Conservation (phyloP, 2,797 vertebrate genomes). For the Galago senegalensis region DNA sequence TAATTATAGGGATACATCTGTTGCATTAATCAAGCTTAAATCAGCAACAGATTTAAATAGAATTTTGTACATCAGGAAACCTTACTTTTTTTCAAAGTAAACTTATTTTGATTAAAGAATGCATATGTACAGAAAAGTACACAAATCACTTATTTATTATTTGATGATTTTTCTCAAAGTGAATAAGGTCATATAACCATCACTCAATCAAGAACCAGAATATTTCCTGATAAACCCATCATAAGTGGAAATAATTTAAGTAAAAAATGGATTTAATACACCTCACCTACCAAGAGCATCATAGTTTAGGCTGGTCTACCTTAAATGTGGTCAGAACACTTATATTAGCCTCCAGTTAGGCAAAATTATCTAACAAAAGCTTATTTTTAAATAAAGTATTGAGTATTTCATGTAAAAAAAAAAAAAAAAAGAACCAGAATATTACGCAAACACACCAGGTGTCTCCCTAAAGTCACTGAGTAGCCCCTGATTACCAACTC, state of each 20-base stretch:
- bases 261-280: neutral
- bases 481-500: no score
- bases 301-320: neutral
- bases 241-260: neutral
- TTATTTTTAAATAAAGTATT: neutral
- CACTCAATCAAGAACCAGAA: neutral
- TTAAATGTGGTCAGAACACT: neutral
- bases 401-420: neutral
- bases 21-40: constrained; percentile 80
- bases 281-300: neutral
- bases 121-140: neutral
- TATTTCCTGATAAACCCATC: neutral
- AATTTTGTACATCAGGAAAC: neutral
- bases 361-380: neutral
- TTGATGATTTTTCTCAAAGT: constrained; percentile 34
- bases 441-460: neutral
- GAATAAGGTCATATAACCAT: neutral
- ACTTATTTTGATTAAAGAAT: neutral
- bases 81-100: constrained; percentile 12
- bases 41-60: constrained; percentile 71
- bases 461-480: neutral
- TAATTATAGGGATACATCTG: constrained; percentile 75
- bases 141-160: neutral
- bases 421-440: neutral
- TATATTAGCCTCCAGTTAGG: neutral